phyloP scores from a whole-genome alignment of 2,797 vertebrate species.

The Notolepis coatsorum region DNA sequence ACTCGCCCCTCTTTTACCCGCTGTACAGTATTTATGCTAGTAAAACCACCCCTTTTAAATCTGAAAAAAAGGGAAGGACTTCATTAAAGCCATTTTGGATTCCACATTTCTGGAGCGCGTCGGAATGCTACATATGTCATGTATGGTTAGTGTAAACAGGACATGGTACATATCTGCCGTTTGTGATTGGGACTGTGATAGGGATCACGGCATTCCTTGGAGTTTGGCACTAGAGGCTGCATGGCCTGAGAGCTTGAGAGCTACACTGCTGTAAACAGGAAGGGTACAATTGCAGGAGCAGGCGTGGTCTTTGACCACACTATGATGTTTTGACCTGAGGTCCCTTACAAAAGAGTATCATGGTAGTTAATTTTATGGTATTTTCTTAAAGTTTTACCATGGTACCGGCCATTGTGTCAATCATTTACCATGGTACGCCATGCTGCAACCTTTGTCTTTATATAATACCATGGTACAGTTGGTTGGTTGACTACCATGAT shows the following conservation, averaged over 20 bases:
- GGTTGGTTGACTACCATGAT: no score
- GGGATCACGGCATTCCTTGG: no score
- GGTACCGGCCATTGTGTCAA: no score
- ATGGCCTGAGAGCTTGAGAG: not conserved
- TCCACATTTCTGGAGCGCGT: not conserved
- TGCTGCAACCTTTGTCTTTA: no score
- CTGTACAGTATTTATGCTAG: slow-evolving; percentile 52
- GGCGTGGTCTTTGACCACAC: not conserved
- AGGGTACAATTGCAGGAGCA: not conserved
- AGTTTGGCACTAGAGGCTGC: no score
- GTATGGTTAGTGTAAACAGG: slow-evolving; percentile 8
- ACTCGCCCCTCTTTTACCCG: slow-evolving; percentile 18
- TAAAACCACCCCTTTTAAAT: slow-evolving; percentile 25
- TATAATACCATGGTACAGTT: no score
- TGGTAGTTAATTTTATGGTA: no score
- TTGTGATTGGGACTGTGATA: no score
- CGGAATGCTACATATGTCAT: not conserved
- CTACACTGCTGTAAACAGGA: slow-evolving; percentile 8
- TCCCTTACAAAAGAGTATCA: no score
- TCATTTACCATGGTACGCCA: no score
- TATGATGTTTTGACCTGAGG: not conserved
- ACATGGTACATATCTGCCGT: not conserved
- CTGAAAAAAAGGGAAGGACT: slow-evolving; percentile 22
- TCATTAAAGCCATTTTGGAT: slow-evolving; percentile 22
- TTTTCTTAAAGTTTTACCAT: no score